Percentiles rank a stretch among this genome's conserved stretches.
Conservation (phyloP, 2,888 invertebrate species). For the Drosophila suboccidentalis region DNA sequence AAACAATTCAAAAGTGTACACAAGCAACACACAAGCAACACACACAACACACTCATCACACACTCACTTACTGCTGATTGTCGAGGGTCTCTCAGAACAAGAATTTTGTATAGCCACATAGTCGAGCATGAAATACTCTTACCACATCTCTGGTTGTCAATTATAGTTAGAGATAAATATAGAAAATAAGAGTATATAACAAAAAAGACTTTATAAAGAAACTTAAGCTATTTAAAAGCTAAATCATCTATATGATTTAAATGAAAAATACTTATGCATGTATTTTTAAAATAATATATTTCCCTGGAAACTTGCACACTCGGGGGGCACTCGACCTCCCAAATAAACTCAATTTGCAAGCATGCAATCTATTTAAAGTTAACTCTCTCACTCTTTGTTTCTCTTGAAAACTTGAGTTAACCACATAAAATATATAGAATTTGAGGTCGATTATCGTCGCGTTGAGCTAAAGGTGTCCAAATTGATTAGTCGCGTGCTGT, state of each 20-base stretch:
- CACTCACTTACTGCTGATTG: conserved; percentile 30
- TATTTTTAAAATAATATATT: not conserved
- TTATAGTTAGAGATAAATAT: not conserved
- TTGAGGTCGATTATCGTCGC: conserved; percentile 21
- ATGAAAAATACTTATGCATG: no score
- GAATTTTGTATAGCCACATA: not conserved
- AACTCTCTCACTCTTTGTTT: not conserved
- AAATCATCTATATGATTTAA: not conserved
- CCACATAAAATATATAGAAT: conserved; percentile 2
- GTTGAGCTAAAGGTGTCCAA: conserved; percentile 14
- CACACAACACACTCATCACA: not conserved
- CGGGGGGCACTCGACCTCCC: no score
- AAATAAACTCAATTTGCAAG: not conserved
- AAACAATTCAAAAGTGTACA: conserved; percentile 67
- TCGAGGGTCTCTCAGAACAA: conserved; percentile 21
- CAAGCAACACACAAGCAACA: conserved; percentile 24
- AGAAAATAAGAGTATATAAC: not conserved
- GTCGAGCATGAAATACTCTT: conserved; percentile 34
- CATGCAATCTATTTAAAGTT: not conserved
- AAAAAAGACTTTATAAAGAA: not conserved
- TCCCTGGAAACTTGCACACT: not conserved
- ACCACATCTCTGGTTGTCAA: not conserved
- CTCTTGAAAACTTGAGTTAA: not conserved
- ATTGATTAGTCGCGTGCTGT: conserved; percentile 25
- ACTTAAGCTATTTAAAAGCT: not conserved